Evolutionary conservation across 2,797 vertebrate genomes (phyloP).

Genomic region (Melanotaenia boesemani): DNA sequence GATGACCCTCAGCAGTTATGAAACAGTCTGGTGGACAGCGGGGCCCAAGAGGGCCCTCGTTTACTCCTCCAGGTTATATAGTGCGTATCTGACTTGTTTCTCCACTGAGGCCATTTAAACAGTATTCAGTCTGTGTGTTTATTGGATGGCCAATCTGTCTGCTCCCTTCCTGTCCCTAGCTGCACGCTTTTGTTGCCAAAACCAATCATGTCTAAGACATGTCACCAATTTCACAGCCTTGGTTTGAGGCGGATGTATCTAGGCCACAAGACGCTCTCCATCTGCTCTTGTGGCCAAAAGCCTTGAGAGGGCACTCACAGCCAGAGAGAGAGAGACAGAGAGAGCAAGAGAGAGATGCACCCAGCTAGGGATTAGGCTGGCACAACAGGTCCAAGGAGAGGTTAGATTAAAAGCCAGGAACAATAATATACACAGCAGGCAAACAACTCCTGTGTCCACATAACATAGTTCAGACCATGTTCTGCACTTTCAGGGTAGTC

Average conservation of each 20-base stretch:
- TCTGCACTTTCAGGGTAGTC: neutral
- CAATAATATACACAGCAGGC: constrained; percentile 42
- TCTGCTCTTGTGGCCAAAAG: constrained; percentile 73
- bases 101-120: constrained; percentile 29
- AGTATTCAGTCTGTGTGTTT: constrained; percentile 37
- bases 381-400: constrained; percentile 67
- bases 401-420: constrained; percentile 74
- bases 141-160: constrained; percentile 35
- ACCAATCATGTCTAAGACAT: constrained; percentile 59
- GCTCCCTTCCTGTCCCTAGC: constrained; percentile 21
- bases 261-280: constrained; percentile 75
- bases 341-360: constrained; percentile 22
- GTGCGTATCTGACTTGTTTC: constrained; percentile 5
- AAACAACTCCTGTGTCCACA: constrained; percentile 24
- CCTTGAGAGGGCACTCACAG: constrained; percentile 57
- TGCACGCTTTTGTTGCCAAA: constrained; percentile 49
- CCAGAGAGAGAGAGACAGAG: constrained; percentile 28
- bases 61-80: constrained; percentile 16
- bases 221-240: constrained; percentile 60
- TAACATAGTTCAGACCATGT: constrained; percentile 7
- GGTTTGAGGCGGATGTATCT: constrained; percentile 63
- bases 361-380: constrained; percentile 72
- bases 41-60: constrained; percentile 33
- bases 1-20: constrained; percentile 58
- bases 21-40: constrained; percentile 62